A percentile compares a stretch with the other conserved stretches of the same genome.
These are phyloP conservation scores for Heliangelus exortis DNA, from an alignment of 2,797 vertebrate species.

Conservation along the genomic window DNA sequence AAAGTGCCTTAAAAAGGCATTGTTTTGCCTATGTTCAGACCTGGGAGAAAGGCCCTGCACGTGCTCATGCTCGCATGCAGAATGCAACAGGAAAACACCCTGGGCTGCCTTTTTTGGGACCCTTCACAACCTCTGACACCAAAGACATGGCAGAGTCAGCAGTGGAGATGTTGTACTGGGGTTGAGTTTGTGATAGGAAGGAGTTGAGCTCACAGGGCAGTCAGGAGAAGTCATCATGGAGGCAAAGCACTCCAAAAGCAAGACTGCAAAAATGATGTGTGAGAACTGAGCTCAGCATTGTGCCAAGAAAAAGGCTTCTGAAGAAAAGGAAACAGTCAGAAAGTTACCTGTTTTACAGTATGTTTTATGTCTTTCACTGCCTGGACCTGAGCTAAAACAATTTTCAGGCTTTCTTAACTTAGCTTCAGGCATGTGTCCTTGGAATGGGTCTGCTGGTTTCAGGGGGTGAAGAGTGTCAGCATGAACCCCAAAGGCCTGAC, in stretches of 20 bases:
- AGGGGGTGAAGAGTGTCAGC: no score
- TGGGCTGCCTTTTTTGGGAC: neutral
- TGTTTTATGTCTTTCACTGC: neutral
- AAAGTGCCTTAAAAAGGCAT: neutral
- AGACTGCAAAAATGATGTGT: neutral
- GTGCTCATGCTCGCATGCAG: neutral
- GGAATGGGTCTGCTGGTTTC: neutral
- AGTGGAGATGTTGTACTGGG: neutral
- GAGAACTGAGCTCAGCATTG: neutral
- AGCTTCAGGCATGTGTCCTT: neutral
- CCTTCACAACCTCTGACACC: neutral
- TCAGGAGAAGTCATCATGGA: accelerated
- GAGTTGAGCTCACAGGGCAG: neutral
- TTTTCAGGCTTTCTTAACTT: neutral
- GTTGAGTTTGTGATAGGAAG: neutral
- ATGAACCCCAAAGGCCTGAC: no score
- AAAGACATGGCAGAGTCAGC: neutral
- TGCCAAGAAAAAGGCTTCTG: neutral
- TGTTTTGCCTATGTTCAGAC: neutral
- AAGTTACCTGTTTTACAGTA: neutral
- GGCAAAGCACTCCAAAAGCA: neutral
- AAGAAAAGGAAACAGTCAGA: neutral
- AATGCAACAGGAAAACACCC: neutral
- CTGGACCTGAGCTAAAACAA: neutral
- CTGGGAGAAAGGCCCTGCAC: neutral